phyloP scores from a whole-genome alignment of 2,888 invertebrate genomes.

The Endotricha flammealis region DNA sequence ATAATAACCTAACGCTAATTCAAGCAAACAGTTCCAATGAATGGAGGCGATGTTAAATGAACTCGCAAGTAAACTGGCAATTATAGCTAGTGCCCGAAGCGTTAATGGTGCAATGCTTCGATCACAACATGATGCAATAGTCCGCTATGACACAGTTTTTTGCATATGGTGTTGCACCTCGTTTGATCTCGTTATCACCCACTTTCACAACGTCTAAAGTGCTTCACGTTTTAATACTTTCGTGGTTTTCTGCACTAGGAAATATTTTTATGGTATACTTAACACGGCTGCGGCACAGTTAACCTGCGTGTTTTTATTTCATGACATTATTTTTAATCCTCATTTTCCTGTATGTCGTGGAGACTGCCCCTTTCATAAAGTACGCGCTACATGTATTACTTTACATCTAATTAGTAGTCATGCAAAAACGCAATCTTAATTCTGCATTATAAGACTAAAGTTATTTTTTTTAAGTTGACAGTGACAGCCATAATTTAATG shows the following conservation, averaged over 20 bases:
- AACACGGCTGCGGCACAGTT: neutral
- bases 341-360: too few species aligned
- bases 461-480: too few species aligned
- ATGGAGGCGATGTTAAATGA: slow-evolving; percentile 7
- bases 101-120: slow-evolving; percentile 21
- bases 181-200: slow-evolving; percentile 30
- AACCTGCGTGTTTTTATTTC: neutral
- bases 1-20: neutral
- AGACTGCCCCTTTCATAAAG: too few species aligned
- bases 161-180: slow-evolving; percentile 35
- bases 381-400: too few species aligned
- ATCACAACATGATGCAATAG: slow-evolving; percentile 36
- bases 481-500: too few species aligned
- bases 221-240: slow-evolving; percentile 25
- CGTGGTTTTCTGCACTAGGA: neutral
- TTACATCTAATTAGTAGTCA: too few species aligned
- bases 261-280: neutral
- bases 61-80: slow-evolving; percentile 8
- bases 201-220: slow-evolving; percentile 44
- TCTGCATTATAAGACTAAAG: too few species aligned
- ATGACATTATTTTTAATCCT: too few species aligned
- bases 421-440: too few species aligned
- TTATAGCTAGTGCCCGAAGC: slow-evolving; percentile 13
- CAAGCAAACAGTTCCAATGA: slow-evolving; percentile 1
- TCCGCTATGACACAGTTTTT: slow-evolving; percentile 34